These are phyloP conservation scores for Eupithecia abbreviata DNA, from an alignment of 2,888 invertebrate genomes.

Conservation along the genomic window DNA sequence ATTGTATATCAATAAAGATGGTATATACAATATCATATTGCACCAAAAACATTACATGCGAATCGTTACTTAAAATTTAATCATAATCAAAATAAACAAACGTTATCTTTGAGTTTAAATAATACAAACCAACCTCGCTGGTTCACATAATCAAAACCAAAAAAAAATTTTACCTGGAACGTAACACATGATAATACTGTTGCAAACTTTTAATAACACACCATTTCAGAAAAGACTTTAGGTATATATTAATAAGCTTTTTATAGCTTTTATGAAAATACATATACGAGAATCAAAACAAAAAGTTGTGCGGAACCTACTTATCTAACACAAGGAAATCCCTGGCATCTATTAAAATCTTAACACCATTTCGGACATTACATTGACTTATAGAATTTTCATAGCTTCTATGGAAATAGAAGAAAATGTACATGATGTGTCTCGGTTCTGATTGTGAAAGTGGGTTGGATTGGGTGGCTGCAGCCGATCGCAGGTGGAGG, in stretches of 20 bases:
- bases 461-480: constrained; percentile 56
- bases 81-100: background rate
- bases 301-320: background rate
- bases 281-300: background rate
- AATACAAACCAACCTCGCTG: background rate
- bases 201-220: background rate
- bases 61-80: background rate
- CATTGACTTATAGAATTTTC: background rate
- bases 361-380: background rate
- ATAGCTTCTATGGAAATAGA: constrained; percentile 13
- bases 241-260: background rate
- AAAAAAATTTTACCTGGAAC: background rate
- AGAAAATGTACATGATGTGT: constrained; percentile 19
- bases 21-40: background rate
- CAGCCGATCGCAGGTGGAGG: constrained; percentile 65
- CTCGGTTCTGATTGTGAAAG: constrained; percentile 60
- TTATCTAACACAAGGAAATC: background rate
- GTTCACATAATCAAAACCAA: background rate
- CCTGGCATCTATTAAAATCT: background rate
- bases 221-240: background rate
- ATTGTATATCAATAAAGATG: no score
- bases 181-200: background rate
- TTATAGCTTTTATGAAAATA: background rate
- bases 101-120: background rate
- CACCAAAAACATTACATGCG: background rate